A percentile compares a stretch with the other conserved stretches of the same genome.
Conservation (phyloP, 2,888 invertebrate species). For the Oscheius sp. region DNA sequence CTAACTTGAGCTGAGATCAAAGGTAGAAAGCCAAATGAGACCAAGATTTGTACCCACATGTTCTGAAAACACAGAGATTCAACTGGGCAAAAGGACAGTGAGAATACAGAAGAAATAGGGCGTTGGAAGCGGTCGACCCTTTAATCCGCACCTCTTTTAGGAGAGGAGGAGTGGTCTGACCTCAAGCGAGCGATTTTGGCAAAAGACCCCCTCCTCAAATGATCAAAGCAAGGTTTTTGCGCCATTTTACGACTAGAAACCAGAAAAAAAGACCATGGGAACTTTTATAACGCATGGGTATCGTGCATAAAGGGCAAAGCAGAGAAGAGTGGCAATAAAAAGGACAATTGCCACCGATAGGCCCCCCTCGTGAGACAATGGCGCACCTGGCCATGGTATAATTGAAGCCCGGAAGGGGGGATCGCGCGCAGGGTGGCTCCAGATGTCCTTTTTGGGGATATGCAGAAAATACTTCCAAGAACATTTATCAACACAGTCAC, state of each 20-base stretch:
- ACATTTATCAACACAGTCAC: not conserved
- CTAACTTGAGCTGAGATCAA: constrained; percentile 21
- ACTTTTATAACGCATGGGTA: no score
- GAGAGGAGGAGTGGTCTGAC: constrained; percentile 13
- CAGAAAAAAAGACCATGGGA: constrained; percentile 1
- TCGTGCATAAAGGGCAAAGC: constrained; percentile 18
- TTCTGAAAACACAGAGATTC: constrained; percentile 15
- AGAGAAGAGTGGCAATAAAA: constrained; percentile 35
- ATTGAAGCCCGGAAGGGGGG: constrained; percentile 15
- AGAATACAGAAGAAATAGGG: constrained; percentile 31
- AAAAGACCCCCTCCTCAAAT: constrained; percentile 4
- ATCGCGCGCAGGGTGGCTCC: not conserved
- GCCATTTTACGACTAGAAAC: not conserved
- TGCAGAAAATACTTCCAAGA: not conserved
- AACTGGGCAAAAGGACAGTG: constrained; percentile 5
- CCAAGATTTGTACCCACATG: constrained; percentile 16
- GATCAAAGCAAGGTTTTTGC: not conserved
- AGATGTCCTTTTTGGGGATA: not conserved
- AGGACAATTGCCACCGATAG: constrained; percentile 24
- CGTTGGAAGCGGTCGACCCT: constrained; percentile 34
- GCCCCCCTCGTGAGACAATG: constrained; percentile 28
- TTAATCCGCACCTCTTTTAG: constrained; percentile 37
- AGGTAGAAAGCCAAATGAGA: not conserved
- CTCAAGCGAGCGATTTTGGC: constrained; percentile 30
- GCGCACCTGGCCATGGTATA: constrained; percentile 32